A percentile compares a stretch with the other conserved stretches of the same genome.
phyloP scores from a whole-genome alignment of 2,113 vertebrate genomes.

The Sapayoa aenigma region DNA sequence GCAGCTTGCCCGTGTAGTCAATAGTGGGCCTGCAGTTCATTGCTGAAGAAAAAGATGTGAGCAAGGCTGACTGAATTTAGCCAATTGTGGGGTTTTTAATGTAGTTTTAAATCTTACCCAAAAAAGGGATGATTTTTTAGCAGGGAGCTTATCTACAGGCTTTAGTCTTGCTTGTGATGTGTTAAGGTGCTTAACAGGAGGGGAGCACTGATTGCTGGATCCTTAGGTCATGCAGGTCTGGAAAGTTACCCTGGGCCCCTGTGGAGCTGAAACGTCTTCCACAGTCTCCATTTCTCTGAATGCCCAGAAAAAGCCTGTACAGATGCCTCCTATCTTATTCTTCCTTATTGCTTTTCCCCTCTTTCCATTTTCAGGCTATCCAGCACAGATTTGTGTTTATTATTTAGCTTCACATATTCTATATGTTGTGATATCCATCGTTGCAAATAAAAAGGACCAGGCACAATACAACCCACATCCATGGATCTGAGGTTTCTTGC shows the following conservation, averaged over 20 bases:
- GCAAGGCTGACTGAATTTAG: background rate
- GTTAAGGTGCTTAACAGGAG: background rate
- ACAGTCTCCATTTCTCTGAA: background rate
- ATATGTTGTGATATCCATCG: background rate
- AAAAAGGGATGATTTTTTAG: background rate
- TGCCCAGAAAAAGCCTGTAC: background rate
- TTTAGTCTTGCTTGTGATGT: background rate
- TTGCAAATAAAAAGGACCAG: background rate
- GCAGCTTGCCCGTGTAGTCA: background rate
- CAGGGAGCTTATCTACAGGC: background rate
- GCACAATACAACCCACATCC: background rate
- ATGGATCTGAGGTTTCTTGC: background rate
- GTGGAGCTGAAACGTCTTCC: background rate
- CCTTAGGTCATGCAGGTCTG: background rate
- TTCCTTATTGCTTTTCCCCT: background rate
- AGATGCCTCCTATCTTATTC: background rate
- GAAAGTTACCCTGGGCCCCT: background rate
- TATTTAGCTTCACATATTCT: background rate
- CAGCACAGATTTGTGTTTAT: background rate
- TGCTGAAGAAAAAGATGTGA: background rate
- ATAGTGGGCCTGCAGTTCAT: background rate
- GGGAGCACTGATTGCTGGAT: background rate
- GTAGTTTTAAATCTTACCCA: background rate
- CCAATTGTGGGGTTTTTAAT: background rate
- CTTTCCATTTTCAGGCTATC: background rate